Base-by-base conservation (phyloP, 2,888 invertebrate species). In the Oxytorus armatus region DNA sequence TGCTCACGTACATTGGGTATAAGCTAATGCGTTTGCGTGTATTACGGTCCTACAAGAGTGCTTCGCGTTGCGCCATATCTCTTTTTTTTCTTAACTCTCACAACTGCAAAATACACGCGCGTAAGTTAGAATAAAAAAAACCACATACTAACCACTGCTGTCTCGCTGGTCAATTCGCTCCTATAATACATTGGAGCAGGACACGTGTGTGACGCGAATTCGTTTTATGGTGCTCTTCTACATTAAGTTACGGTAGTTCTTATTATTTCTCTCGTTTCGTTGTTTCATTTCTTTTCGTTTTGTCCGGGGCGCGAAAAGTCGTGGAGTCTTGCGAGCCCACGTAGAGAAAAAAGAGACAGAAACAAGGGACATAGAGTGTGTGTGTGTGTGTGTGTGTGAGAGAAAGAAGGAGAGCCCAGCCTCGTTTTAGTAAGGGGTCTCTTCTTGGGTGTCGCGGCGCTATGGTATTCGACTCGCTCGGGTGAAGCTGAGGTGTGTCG, bases 301-400 rank as follows among this genome's bases (percentile, higher is more conserved):
- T 3, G 29, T 29, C n/a, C n/a, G n/a, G 29, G 5, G 29, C 29
- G 29, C 5, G 29, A 29, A 29, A 29, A 2, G 5, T 29, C 29
- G 2, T 29, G 23, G 11, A 51, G n/a, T 51, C 51, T 51, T 51
- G 51, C 51, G 51, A 3, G 21, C n/a, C n/a, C 10, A 21, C 49
- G 21, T 7, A 7, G 49, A 21, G 21, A 10, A 16, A 21, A n/a
- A n/a, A n/a, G 21, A 53, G 88, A 59, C 63, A 73, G 75, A 72
- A 89, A 89, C 89, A 90, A 90, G 90, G 89, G 89, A 90, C n/a
- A n/a, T n/a, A n/a, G n/a, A n/a, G n/a, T n/a, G n/a, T n/a, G n/a
- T n/a, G n/a, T n/a, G n/a, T n/a, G 92, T 88, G 85, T 88, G 88
- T 88, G 84, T 14, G 39, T 10, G 44, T 33, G 86, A 81, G 83